These are phyloP conservation scores for western clawed frog (Xenopus tropicalis) DNA, from an alignment of 2,113 vertebrate genomes.

Conservation along the genomic window UCB_Xtro_10.0 CM004449.2:126500501-126501000, in stretches of 20 bases:
- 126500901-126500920: constrained; percentile 48
- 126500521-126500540: constrained; percentile 56
- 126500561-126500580: constrained; percentile 28
- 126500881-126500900: constrained; percentile 52
- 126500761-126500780: too few species aligned
- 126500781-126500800: too few species aligned
- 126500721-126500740: too few species aligned
- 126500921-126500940: constrained; percentile 43
- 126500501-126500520: constrained; percentile 57
- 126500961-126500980: constrained; percentile 39
- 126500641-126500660: too few species aligned
- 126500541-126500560: constrained; percentile 52
- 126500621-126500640: too few species aligned
- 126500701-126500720: too few species aligned
- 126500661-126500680: too few species aligned
- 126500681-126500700: too few species aligned
- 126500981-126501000: too few species aligned
- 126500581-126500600: neutral
- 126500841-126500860: constrained; percentile 56
- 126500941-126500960: constrained; percentile 60
- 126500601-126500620: too few species aligned
- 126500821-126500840: constrained; percentile 64
- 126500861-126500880: constrained; percentile 46
- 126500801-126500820: constrained; percentile 35
- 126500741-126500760: too few species aligned